Conservation (phyloP, 2,888 invertebrate genomes). For the Cheilosia grossa region DNA sequence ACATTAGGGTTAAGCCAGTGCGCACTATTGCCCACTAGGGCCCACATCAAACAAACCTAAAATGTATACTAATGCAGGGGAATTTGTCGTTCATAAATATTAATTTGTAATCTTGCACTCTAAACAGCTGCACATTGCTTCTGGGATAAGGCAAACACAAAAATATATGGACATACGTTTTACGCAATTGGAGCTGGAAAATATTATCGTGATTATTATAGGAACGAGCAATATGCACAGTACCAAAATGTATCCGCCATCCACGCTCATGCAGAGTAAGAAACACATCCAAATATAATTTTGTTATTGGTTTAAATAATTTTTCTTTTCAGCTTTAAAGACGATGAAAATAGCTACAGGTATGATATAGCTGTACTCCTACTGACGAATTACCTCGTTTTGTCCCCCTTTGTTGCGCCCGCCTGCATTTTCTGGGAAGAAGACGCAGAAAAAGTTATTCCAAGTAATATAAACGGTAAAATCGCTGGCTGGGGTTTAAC, state of each 20-base stretch:
- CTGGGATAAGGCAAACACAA: constrained; percentile 54
- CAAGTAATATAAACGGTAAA: neutral
- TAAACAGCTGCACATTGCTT: constrained; percentile 74
- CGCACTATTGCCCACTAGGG: too few relatives aligned
- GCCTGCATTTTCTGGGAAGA: constrained; percentile 79
- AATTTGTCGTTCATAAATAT: neutral
- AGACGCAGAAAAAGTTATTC: constrained; percentile 38
- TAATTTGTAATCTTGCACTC: neutral
- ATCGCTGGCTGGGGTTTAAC: constrained; percentile 76
- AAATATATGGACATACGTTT: neutral
- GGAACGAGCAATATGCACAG: constrained; percentile 53
- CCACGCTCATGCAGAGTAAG: constrained; percentile 57
- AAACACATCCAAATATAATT: neutral
- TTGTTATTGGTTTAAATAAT: neutral
- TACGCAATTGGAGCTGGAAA: constrained; percentile 72
- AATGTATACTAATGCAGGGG: too few relatives aligned
- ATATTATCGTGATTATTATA: constrained; percentile 56
- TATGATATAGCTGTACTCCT: constrained; percentile 81
- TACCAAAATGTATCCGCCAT: constrained; percentile 68
- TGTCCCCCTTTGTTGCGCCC: constrained; percentile 80
- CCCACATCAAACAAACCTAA: too few relatives aligned
- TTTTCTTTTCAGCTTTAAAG: constrained; percentile 63
- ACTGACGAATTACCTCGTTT: constrained; percentile 77
- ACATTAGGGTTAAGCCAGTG: too few relatives aligned
- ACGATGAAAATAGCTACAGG: constrained; percentile 75